Evolutionary conservation across 1,140 invertebrate species (phyloP).

Genomic region (Drosophila funebris): DNA sequence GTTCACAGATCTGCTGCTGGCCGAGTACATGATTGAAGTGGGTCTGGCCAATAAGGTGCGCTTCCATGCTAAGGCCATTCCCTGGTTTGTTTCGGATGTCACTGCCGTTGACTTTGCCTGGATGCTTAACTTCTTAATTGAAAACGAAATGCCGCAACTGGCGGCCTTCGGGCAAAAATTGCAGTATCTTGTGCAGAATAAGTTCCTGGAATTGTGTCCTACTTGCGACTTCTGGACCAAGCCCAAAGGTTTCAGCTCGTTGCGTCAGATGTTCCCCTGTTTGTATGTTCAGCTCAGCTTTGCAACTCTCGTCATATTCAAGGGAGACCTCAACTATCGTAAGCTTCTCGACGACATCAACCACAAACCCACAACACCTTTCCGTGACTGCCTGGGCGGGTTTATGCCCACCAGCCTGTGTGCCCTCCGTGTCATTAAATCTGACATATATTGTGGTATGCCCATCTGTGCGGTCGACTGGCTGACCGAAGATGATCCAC

Average conservation of each 20-base stretch:
- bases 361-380: constrained; percentile 89
- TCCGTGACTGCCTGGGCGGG: constrained; percentile 89
- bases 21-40: constrained; percentile 89
- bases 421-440: constrained; percentile 93
- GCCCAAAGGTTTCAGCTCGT: constrained; percentile 90
- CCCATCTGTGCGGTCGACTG: constrained; percentile 85
- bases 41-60: constrained; percentile 88
- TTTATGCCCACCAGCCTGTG: constrained; percentile 93
- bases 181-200: constrained; percentile 84
- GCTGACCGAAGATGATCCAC: constrained; percentile 85
- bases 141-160: constrained; percentile 73
- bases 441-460: constrained; percentile 94
- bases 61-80: constrained; percentile 95
- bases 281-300: constrained; percentile 90
- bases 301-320: constrained; percentile 92
- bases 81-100: constrained; percentile 98
- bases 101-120: constrained; percentile 90
- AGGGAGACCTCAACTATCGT: constrained; percentile 98
- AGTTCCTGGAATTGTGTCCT: constrained; percentile 83
- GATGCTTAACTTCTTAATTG: constrained; percentile 85
- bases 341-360: constrained; percentile 96
- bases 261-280: constrained; percentile 88
- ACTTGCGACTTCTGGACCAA: constrained; percentile 93
- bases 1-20: constrained; percentile 94
- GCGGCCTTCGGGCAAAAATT: constrained; percentile 85